These are phyloP conservation scores for Sepioteuthis lessoniana DNA, from an alignment of 2,888 invertebrate species.

Conservation along the genomic window DNA sequence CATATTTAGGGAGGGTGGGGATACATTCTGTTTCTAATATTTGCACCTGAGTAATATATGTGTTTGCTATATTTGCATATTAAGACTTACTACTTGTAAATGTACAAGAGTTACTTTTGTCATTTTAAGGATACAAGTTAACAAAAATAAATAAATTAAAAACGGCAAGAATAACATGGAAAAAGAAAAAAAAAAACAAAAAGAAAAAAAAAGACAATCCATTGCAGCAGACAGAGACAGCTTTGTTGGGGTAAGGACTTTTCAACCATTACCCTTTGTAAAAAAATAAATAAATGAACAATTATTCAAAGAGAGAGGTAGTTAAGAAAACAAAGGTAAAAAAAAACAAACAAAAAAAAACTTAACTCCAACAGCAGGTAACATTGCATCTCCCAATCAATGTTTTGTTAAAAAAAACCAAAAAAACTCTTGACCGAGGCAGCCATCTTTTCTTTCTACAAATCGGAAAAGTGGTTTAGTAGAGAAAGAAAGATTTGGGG, in stretches of 20 bases:
- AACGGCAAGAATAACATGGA: not conserved
- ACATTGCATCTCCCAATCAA: not conserved
- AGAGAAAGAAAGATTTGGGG: not conserved
- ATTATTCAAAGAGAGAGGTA: constrained; percentile 6
- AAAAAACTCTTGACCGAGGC: not conserved
- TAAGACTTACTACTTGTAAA: not conserved
- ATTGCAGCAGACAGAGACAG: constrained; percentile 17
- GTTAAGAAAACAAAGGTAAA: not conserved
- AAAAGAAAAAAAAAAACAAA: not conserved
- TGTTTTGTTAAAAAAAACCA: not conserved
- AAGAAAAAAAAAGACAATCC: not conserved
- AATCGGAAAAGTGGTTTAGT: not conserved
- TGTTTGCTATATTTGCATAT: not conserved
- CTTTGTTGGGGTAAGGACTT: not conserved
- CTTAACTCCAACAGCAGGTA: not conserved
- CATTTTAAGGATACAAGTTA: not conserved
- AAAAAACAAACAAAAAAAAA: too few relatives aligned
- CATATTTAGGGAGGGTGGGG: not conserved
- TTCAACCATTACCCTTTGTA: not conserved
- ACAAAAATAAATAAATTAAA: not conserved
- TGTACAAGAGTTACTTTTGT: not conserved
- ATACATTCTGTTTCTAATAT: not conserved
- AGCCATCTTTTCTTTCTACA: not conserved
- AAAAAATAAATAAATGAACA: not conserved
- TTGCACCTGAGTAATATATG: not conserved